Evolutionary conservation across 2,113 vertebrate species (phyloP), one percentile per base, ranked within the genome.

Genomic region (Speoplatyrhinus poulsoni): DNA sequence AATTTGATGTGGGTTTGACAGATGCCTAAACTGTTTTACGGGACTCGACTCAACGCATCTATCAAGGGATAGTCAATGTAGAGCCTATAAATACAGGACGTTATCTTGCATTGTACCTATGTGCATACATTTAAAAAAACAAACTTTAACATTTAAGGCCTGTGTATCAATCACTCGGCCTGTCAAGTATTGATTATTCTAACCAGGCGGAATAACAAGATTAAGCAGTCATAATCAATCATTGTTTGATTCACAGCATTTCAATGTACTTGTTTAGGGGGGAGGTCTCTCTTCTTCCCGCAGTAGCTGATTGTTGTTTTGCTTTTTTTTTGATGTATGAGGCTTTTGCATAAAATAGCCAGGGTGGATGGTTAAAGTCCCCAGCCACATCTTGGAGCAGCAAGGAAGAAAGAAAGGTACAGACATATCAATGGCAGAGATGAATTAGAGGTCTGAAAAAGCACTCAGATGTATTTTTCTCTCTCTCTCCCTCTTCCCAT

Each of bases 371-470:
- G 70, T 73, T 65, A 74, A 79, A 79, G 80, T 72, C 79, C 64
- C 71, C 62, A 74, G 81, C 68, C 72, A 81, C 79, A 72, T 81
- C 83, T 83, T 56, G 67, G 70, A 80, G 80, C 56, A 69, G 69
- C 26, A 57, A 57, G 71, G 70, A 81, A 81, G 85, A 84, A 87
- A 70, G 76, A 57, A 70, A 84, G 71, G 77, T 70, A 63, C 79
- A 87, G 87, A 85, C 84, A 61, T 69, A 81, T 77, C 84, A 80
- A 77, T 91, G 91, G 92, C 91, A 92, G 88, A 92, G 91, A 94
- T 91, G 89, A 92, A 93, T 93, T 90, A 89, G 84, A 90, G 89
- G 83, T 74, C 81, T 81, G 84, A 73, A 91, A 91, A 90, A 89
- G 89, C 87, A 85, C 88, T 86, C 73, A 77, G 82, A 88, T 16